These are phyloP conservation scores for Emydocephalus ijimae DNA, from an alignment of 2,113 vertebrate species.

Conservation along the genomic window DNA sequence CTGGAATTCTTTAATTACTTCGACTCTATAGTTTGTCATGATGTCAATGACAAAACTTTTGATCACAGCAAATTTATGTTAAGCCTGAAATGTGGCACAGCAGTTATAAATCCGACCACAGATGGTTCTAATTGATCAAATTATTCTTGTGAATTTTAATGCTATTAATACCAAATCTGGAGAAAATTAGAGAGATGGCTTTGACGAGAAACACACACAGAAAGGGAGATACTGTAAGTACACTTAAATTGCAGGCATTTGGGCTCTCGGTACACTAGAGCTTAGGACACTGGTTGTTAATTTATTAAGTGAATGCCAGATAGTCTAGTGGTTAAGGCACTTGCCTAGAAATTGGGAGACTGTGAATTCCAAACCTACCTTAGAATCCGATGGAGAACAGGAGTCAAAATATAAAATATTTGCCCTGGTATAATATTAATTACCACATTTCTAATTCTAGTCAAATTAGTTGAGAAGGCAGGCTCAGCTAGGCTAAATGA, in stretches of 20 bases:
- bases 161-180: slow-evolving; percentile 42
- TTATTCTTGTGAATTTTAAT: slow-evolving; percentile 65
- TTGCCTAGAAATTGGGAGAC: background rate
- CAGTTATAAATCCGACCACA: slow-evolving; percentile 52
- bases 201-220: background rate
- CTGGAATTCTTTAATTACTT: background rate
- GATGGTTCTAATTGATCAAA: slow-evolving; percentile 54
- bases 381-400: background rate
- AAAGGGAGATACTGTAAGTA: background rate
- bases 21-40: background rate
- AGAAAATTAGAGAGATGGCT: slow-evolving; percentile 22
- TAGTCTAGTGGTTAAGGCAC: background rate
- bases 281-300: background rate
- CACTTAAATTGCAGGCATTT: background rate
- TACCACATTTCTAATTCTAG: background rate
- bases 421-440: background rate
- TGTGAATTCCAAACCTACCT: background rate
- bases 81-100: slow-evolving; percentile 25
- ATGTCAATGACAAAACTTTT: slow-evolving; percentile 7
- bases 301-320: background rate
- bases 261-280: background rate
- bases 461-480: background rate
- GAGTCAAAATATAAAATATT: background rate
- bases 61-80: background rate
- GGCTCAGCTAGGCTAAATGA: background rate